Evolutionary conservation across 2,888 invertebrate species (phyloP).

Genomic region (Hypselothyrea guttata): DNA sequence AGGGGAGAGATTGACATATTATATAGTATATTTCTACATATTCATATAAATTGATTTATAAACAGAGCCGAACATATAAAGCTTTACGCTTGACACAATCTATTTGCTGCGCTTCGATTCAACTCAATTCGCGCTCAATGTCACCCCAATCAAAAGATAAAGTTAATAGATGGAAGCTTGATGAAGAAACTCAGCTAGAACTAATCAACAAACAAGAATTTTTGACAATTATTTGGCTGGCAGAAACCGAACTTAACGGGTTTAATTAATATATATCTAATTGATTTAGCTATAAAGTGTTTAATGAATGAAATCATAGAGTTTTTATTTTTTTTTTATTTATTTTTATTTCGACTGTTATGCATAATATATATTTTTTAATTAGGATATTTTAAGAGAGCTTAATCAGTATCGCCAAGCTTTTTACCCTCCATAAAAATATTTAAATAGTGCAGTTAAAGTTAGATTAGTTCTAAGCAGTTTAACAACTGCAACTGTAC

Average conservation of each 20-base stretch:
- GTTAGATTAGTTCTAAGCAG: too few relatives aligned
- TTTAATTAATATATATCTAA: not conserved
- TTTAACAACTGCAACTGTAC: too few relatives aligned
- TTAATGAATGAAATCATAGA: too few relatives aligned
- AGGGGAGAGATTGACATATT: not conserved
- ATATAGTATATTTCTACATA: not conserved
- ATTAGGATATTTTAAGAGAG: too few relatives aligned
- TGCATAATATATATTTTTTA: too few relatives aligned
- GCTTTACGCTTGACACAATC: slow-evolving; percentile 26
- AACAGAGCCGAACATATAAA: slow-evolving; percentile 43
- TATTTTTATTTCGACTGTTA: too few relatives aligned
- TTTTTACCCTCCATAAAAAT: too few relatives aligned
- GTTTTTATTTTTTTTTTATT: too few relatives aligned
- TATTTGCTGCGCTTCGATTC: slow-evolving; percentile 36
- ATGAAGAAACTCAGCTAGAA: slow-evolving; percentile 5
- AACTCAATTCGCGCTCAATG: slow-evolving; percentile 51
- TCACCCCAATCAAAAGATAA: slow-evolving; percentile 50
- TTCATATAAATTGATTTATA: slow-evolving; percentile 5
- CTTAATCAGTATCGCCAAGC: too few relatives aligned
- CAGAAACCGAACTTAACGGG: not conserved
- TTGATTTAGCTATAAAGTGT: not conserved
- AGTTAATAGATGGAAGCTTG: slow-evolving; percentile 5
- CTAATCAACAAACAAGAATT: not conserved
- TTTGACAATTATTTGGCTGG: too few relatives aligned
- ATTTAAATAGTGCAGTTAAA: too few relatives aligned